Percentiles rank a stretch among this genome's conserved stretches.
Conservation (phyloP, 2,888 invertebrate genomes). For the Acleris holmiana region DNA sequence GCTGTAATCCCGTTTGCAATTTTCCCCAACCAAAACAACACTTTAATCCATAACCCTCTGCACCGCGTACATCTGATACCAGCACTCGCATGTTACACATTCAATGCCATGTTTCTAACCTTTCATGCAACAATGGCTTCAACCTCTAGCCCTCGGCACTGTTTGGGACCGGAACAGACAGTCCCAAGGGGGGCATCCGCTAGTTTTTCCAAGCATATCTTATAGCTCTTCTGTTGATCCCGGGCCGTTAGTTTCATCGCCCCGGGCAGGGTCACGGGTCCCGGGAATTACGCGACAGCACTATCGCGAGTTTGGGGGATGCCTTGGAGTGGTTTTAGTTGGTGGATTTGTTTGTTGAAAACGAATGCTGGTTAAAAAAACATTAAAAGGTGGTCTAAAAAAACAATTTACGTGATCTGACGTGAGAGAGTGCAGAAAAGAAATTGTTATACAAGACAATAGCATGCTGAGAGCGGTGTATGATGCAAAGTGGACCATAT, state of each 20-base stretch:
- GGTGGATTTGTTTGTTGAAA: slow-evolving; percentile 14
- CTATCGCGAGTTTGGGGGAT: slow-evolving; percentile 48
- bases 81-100: neutral
- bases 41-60: neutral
- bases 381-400: too few relatives aligned
- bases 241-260: slow-evolving; percentile 83
- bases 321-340: slow-evolving; percentile 40
- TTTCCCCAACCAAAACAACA: slow-evolving; percentile 1
- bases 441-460: too few relatives aligned
- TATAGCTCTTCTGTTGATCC: slow-evolving; percentile 84
- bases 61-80: slow-evolving; percentile 1
- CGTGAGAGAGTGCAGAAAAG: too few relatives aligned
- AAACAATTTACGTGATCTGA: too few relatives aligned
- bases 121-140: neutral
- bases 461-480: too few relatives aligned
- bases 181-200: slow-evolving; percentile 75
- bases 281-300: slow-evolving; percentile 47
- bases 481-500: too few relatives aligned
- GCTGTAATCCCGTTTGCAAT: neutral
- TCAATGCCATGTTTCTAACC: too few relatives aligned
- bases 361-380: slow-evolving; percentile 1
- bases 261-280: slow-evolving; percentile 62
- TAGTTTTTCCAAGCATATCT: slow-evolving; percentile 85
- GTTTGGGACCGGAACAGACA: slow-evolving; percentile 50
- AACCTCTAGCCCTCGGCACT: slow-evolving; percentile 58